These are phyloP conservation scores for Antidorcas marsupialis DNA, from an alignment of 2,113 vertebrate species.

Conservation along the genomic window DNA sequence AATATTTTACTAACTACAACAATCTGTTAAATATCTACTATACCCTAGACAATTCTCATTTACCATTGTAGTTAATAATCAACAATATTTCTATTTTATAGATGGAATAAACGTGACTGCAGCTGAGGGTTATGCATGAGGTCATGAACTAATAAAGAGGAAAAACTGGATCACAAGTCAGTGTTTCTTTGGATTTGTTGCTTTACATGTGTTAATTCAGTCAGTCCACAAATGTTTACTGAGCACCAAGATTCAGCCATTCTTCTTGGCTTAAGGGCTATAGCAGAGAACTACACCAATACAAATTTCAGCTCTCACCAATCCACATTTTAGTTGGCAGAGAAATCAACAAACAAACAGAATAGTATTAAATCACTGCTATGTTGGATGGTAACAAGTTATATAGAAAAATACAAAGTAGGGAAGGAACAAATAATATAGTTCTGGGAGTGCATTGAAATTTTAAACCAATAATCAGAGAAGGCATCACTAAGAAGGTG, in stretches of 20 bases:
- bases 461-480: neutral
- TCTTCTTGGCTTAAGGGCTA: neutral
- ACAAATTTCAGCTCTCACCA: neutral
- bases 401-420: neutral
- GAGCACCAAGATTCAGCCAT: neutral
- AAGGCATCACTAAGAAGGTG: neutral
- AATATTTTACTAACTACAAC: neutral
- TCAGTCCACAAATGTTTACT: neutral
- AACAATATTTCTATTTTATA: neutral
- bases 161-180: neutral
- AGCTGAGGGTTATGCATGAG: neutral
- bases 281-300: neutral
- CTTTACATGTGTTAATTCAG: neutral
- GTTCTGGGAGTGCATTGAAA: rapidly evolving
- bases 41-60: neutral
- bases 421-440: neutral
- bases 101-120: neutral
- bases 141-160: neutral
- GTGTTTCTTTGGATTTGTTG: neutral
- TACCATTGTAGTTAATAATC: neutral
- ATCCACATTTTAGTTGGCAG: neutral
- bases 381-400: neutral
- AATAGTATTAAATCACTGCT: neutral
- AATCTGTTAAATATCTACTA: neutral
- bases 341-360: neutral